These are phyloP conservation scores for Corydoras sp. DNA, from an alignment of 2,113 vertebrate genomes.

Conservation along the genomic window DNA sequence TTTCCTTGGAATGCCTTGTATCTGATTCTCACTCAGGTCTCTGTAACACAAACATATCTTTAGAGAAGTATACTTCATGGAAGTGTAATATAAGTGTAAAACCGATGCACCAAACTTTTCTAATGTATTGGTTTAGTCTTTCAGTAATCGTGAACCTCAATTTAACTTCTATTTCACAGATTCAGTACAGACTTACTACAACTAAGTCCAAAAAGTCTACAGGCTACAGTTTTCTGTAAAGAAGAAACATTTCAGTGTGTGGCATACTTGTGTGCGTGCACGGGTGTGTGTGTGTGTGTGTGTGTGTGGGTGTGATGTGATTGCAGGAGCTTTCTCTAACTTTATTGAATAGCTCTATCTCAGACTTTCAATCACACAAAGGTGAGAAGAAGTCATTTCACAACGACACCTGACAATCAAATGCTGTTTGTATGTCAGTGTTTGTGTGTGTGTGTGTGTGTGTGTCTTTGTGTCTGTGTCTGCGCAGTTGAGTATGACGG, in stretches of 20 bases:
- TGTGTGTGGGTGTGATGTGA: slow-evolving; percentile 35
- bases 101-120: too few relatives aligned
- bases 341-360: slow-evolving; percentile 36
- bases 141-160: too few relatives aligned
- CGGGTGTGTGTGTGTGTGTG: slow-evolving; percentile 36
- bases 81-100: too few relatives aligned
- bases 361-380: not conserved
- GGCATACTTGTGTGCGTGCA: too few relatives aligned
- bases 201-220: too few relatives aligned
- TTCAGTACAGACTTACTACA: too few relatives aligned
- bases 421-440: slow-evolving; percentile 27
- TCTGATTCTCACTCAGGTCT: slow-evolving; percentile 97
- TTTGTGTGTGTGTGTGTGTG: slow-evolving; percentile 30
- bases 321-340: slow-evolving; percentile 19
- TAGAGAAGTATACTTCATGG: too few relatives aligned
- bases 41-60: slow-evolving; percentile 50
- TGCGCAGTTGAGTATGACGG: not conserved
- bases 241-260: too few relatives aligned
- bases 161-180: too few relatives aligned
- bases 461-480: slow-evolving; percentile 12
- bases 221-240: too few relatives aligned
- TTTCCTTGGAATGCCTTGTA: slow-evolving; percentile 95
- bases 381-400: too few relatives aligned
- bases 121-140: too few relatives aligned
- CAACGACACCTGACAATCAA: slow-evolving; percentile 29